Conservation (phyloP, 2,113 vertebrate species). For the Ailurus styani region DNA sequence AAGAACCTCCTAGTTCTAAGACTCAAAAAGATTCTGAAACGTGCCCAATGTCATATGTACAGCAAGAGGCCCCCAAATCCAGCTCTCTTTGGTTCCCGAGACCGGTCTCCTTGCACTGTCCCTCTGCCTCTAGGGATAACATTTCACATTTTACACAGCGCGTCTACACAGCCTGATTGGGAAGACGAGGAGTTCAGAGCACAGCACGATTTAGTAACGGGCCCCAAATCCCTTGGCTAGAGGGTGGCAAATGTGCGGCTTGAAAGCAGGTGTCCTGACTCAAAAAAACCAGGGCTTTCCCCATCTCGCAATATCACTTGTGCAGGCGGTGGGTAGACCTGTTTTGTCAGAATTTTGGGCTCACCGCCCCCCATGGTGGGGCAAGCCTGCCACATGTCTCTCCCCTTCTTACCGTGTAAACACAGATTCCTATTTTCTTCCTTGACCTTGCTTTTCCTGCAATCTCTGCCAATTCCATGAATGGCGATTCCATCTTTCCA, state of each 20-base stretch:
- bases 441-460: neutral
- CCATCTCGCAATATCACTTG: rapidly evolving
- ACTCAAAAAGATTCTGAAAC: neutral
- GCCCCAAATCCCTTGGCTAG: neutral
- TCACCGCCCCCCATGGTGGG: neutral
- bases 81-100: neutral
- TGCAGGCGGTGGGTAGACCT: no score
- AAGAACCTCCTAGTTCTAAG: neutral
- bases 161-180: neutral
- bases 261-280: neutral
- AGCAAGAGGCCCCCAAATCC: neutral
- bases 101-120: neutral
- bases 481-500: neutral
- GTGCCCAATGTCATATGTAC: neutral
- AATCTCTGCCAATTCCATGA: neutral
- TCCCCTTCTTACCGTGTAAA: neutral
- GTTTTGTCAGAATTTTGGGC: neutral
- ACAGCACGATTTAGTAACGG: rapidly evolving
- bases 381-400: no score
- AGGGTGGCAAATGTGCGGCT: neutral
- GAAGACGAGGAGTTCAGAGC: neutral
- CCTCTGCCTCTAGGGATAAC: neutral
- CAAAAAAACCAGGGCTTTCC: neutral
- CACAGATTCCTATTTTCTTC: neutral
- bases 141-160: neutral